Evolutionary conservation across 2,113 vertebrate genomes (phyloP).

Genomic region (Xyliphius kryptos): DNA sequence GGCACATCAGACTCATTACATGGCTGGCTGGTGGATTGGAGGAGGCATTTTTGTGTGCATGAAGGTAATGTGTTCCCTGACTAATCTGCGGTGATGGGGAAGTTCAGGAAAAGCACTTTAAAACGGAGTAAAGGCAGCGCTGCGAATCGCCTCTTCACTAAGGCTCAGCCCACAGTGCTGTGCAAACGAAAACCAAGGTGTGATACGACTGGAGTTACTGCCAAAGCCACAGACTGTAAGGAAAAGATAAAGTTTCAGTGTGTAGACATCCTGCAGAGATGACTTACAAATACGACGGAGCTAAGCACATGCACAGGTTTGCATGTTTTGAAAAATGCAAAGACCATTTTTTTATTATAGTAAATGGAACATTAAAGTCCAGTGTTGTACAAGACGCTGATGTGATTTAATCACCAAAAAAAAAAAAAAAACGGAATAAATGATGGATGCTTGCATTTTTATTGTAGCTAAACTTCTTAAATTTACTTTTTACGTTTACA

Average conservation of each 20-base stretch:
- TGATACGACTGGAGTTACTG: slow-evolving; percentile 47
- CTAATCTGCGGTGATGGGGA: slow-evolving; percentile 63
- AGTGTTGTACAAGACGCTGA: too few relatives aligned
- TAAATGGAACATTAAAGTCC: too few relatives aligned
- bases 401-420: too few relatives aligned
- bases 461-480: too few relatives aligned
- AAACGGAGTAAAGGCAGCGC: slow-evolving; percentile 40
- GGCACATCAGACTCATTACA: slow-evolving; percentile 55
- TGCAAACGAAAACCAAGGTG: slow-evolving; percentile 55
- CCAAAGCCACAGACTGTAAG: slow-evolving; percentile 33
- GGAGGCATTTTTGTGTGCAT: slow-evolving; percentile 49
- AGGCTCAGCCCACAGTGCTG: slow-evolving; percentile 47
- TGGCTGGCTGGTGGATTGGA: slow-evolving; percentile 53
- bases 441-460: too few relatives aligned
- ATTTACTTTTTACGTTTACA: too few relatives aligned
- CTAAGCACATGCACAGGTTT: neutral
- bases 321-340: neutral
- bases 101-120: slow-evolving; percentile 57
- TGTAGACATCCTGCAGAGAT: slow-evolving; percentile 25
- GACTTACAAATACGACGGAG: slow-evolving; percentile 1
- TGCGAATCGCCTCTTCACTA: slow-evolving; percentile 43
- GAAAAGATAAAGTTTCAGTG: slow-evolving; percentile 35
- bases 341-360: too few relatives aligned
- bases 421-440: too few relatives aligned
- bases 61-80: slow-evolving; percentile 63